A percentile compares a stretch with the other conserved stretches of the same genome.
Evolutionary conservation across 1,140 invertebrate species (phyloP).

Genomic region (Planococcus citri): DNA sequence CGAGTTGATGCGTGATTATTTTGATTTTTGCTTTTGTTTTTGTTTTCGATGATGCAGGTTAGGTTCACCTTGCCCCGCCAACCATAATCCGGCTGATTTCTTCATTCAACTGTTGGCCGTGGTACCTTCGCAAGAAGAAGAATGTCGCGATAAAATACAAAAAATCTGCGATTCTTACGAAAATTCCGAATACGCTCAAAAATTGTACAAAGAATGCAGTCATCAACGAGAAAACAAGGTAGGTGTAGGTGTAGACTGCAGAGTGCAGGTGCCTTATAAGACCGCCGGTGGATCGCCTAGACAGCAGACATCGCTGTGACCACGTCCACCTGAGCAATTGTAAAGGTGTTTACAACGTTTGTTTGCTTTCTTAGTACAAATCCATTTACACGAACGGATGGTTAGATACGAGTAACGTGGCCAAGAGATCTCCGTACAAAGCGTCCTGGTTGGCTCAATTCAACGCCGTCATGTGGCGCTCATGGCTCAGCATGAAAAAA

Average conservation of each 20-base stretch:
- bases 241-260: too few relatives aligned
- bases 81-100: conserved; percentile 93
- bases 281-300: too few relatives aligned
- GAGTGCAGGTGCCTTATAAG: too few relatives aligned
- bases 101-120: conserved; percentile 85
- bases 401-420: conserved; percentile 26
- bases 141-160: conserved; percentile 57
- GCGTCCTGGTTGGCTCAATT: conserved; percentile 81
- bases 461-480: conserved; percentile 75
- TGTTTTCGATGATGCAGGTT: too few relatives aligned
- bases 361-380: not conserved
- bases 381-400: conserved; percentile 21
- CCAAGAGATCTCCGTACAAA: conserved; percentile 52
- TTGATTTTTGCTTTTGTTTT: too few relatives aligned
- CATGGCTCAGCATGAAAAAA: conserved; percentile 72
- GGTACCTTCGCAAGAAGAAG: conserved; percentile 63
- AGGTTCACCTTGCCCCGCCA: conserved; percentile 61
- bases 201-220: conserved; percentile 21
- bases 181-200: conserved; percentile 37
- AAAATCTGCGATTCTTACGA: conserved; percentile 65
- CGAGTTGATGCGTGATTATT: too few relatives aligned
- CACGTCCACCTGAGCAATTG: too few relatives aligned
- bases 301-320: too few relatives aligned
- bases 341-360: too few relatives aligned
- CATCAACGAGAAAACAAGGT: not conserved